Evolutionary conservation across 2,888 invertebrate species (phyloP), one percentile per base, ranked within the genome.

Genomic region (Calameuta idolon): DNA sequence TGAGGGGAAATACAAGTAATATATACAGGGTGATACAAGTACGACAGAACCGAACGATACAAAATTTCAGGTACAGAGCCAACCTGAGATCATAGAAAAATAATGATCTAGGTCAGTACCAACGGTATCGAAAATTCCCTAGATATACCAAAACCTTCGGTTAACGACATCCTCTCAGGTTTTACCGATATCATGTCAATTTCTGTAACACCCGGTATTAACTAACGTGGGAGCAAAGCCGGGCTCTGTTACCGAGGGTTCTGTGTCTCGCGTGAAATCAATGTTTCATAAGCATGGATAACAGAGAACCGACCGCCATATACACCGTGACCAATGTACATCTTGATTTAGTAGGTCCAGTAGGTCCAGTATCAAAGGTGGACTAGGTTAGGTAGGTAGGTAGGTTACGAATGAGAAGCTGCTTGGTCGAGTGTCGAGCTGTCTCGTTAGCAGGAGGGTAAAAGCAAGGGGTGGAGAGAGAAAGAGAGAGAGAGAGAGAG

Each of bases 291-390:
- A 90, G 90, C 89, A 87, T 85, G 88, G 88, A 89, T 89, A 89
- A 89, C 89, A 87, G 86, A 87, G 86, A 88, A 87, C 87, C 86
- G 87, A 88, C 89, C 87, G 82, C 82, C 79, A 73, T 79, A 79
- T 86, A 87, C 88, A 88, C 90, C 91, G 89, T 91, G 89, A 89
- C 91, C 89, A 91, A 91, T 90, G 91, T 90, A 91, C 90, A 90
- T 91, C 91, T 91, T 91, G 91, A 91, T 91, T 91, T 90, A 91
- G 90, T 90, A 86, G 89, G 86, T 89, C 89, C 87, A 87, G 89
- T 87, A 74, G n/a, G 55, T 55, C 55, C 55, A 55, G 55, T 55
- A 55, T 55, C 55, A 55, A 55, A 55, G 55, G 55, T 23, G 1
- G 23, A 55, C 5, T 40, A 40, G 40, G 40, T 15, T 40, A 15